phyloP scores from a whole-genome alignment of 2,888 invertebrate species.

The Tholera decimalis region DNA sequence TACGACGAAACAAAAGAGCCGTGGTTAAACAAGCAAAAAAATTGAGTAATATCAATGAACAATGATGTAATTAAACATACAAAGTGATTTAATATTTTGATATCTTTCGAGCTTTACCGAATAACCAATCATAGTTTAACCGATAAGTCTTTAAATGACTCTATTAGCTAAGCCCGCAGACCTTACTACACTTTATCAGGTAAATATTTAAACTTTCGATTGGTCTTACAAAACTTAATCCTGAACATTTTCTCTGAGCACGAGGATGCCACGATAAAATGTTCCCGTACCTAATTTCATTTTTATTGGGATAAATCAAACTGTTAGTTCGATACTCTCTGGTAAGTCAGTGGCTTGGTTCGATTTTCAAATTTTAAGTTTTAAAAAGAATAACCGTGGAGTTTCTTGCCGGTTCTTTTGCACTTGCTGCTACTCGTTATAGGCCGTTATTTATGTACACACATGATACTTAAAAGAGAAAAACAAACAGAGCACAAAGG shows the following conservation, averaged over 20 bases:
- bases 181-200: not conserved
- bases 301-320: slow-evolving; percentile 26
- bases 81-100: not conserved
- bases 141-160: not conserved
- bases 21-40: no score
- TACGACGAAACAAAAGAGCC: no score
- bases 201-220: slow-evolving; percentile 17
- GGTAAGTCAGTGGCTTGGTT: slow-evolving; percentile 9
- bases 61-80: no score
- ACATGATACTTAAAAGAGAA: no score
- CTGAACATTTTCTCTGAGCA: slow-evolving; percentile 25
- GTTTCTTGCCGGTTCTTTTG: no score
- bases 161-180: not conserved
- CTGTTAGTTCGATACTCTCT: slow-evolving; percentile 9
- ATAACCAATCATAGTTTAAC: not conserved
- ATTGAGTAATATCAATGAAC: no score
- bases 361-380: slow-evolving; percentile 20
- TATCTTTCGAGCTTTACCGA: not conserved
- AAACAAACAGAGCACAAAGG: no score
- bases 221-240: slow-evolving; percentile 27
- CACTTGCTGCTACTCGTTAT: no score
- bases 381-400: no score
- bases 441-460: no score
- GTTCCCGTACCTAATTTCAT: no score
- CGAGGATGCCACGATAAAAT: slow-evolving; percentile 17